Evolutionary conservation across 2,888 invertebrate genomes (phyloP).

Genomic region (Blomia tropicalis): DNA sequence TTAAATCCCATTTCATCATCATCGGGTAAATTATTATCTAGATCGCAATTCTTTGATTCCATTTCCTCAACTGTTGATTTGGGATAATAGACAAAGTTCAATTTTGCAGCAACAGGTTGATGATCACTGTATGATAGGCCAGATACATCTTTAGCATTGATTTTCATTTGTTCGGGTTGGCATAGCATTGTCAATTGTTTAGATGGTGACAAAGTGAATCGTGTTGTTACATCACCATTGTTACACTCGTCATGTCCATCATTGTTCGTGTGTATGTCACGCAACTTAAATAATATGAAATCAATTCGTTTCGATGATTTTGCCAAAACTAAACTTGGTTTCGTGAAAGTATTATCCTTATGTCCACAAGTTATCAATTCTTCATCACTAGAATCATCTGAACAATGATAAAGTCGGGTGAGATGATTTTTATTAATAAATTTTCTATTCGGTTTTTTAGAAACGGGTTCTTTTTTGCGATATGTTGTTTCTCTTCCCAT

Average conservation of each 20-base stretch:
- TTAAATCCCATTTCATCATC: background rate
- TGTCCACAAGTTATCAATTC: constrained; percentile 57
- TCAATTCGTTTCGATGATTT: constrained; percentile 25
- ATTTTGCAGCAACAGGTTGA: constrained; percentile 54
- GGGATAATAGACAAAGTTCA: background rate
- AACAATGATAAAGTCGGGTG: background rate
- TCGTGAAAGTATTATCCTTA: constrained; percentile 64
- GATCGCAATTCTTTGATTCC: background rate
- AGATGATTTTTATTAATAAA: background rate
- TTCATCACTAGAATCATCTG: constrained; percentile 28
- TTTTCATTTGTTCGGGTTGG: constrained; percentile 15
- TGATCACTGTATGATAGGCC: constrained; percentile 49
- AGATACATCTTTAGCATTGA: constrained; percentile 22
- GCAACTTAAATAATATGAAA: constrained; percentile 24
- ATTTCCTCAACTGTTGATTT: background rate
- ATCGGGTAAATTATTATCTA: background rate
- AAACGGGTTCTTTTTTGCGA: background rate
- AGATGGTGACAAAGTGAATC: background rate
- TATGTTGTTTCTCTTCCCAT: background rate
- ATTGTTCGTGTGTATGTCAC: background rate
- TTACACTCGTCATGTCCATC: background rate
- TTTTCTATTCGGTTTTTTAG: background rate
- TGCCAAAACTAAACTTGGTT: background rate
- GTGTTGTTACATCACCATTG: background rate
- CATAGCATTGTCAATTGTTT: background rate